Evolutionary conservation across 2,113 vertebrate genomes (phyloP).

Genomic region (Perca fluviatilis): DNA sequence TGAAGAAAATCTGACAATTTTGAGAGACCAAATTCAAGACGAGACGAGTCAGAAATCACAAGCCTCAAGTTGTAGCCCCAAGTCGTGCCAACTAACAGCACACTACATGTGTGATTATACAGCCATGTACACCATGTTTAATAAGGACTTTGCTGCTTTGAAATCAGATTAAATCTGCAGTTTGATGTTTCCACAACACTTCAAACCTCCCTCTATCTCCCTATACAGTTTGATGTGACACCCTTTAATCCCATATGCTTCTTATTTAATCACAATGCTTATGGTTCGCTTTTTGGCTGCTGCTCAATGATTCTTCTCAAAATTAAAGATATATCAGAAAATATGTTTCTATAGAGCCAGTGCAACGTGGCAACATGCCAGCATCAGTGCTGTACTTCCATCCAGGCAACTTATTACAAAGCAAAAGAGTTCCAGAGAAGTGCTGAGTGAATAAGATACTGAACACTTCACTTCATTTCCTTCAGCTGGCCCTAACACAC

Average conservation of each 20-base stretch:
- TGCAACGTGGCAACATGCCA: background rate
- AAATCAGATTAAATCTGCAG: constrained; percentile 23
- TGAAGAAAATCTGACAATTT: constrained; percentile 26
- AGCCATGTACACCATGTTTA: background rate
- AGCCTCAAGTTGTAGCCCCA: background rate
- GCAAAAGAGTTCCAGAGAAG: background rate
- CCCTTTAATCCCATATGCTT: constrained; percentile 38
- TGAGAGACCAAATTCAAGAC: constrained; percentile 40
- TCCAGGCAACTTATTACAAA: background rate
- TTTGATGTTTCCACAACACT: constrained; percentile 21
- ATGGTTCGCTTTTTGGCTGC: constrained; percentile 1
- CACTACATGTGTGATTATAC: constrained; percentile 1
- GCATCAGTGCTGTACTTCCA: background rate
- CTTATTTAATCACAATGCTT: constrained; percentile 13
- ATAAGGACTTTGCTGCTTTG: constrained; percentile 13
- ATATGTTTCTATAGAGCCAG: background rate
- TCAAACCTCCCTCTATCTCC: constrained; percentile 30
- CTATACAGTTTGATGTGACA: constrained; percentile 23
- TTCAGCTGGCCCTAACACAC: background rate
- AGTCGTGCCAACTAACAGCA: background rate
- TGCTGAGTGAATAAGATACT: background rate
- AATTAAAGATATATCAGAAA: constrained; percentile 6
- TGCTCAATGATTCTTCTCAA: constrained; percentile 23
- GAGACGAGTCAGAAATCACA: constrained; percentile 22
- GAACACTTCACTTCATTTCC: constrained; percentile 4